A percentile compares a stretch with the other conserved stretches of the same genome.
Conservation (phyloP, 2,888 invertebrate species). For the Eupeodes luniger region DNA sequence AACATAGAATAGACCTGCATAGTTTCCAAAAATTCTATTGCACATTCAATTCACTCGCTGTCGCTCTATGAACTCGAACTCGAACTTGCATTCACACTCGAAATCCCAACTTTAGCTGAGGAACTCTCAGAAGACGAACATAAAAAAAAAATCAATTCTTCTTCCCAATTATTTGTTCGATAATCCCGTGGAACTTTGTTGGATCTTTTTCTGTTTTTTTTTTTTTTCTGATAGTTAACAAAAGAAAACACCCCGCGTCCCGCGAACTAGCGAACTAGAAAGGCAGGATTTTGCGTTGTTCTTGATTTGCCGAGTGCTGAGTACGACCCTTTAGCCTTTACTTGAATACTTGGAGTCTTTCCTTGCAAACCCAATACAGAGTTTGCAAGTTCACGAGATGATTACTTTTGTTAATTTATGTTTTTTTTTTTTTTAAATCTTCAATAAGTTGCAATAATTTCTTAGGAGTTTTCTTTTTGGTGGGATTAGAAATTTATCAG, state of each 20-base stretch:
- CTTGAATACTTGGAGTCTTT: neutral
- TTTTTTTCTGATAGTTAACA: conserved; percentile 33
- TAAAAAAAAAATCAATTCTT: conserved; percentile 71
- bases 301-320: neutral
- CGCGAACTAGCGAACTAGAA: neutral
- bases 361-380: neutral
- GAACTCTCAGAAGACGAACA: conserved; percentile 3
- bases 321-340: neutral
- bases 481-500: neutral
- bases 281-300: conserved; percentile 3
- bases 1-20: conserved; percentile 62
- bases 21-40: conserved; percentile 24
- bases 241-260: conserved; percentile 41
- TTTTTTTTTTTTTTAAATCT: conserved; percentile 27
- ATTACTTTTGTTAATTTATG: neutral
- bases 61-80: no score
- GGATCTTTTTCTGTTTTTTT: neutral
- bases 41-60: conserved; percentile 40
- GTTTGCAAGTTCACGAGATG: neutral
- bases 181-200: conserved; percentile 43
- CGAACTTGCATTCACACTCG: neutral
- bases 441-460: neutral
- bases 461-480: neutral
- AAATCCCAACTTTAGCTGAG: conserved; percentile 13
- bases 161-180: conserved; percentile 67